Evolutionary conservation across 1,140 invertebrate genomes (phyloP), one percentile per base, ranked within the genome.

Genomic region (Cataglyphis hispanica): DNA sequence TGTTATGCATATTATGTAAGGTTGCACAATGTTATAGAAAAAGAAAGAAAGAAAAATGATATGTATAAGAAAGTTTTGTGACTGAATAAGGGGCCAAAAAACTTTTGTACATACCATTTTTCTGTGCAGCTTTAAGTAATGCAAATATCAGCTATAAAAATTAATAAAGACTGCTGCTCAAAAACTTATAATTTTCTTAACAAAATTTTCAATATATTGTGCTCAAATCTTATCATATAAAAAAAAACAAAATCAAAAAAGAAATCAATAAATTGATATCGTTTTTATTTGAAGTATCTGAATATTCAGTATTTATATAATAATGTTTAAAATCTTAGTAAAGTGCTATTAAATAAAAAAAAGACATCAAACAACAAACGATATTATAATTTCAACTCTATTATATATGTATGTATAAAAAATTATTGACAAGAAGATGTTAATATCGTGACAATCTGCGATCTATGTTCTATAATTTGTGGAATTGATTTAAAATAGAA

Each of bases 391-490:
- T n/a, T n/a, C n/a, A 2, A 61, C 25, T 25, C 11, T 61, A 63
- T 31, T 61, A n/a, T n/a, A n/a, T n/a, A n/a, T n/a, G n/a, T n/a
- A n/a, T n/a, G n/a, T n/a, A n/a, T n/a, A 13, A 31, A 13, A 5
- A 27, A 61, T 61, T 63, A 46, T 60, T 61, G 6, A 64, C 2
- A 60, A 16, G 13, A 4, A 75, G 63, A 50, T 22, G 6, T 63
- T 11, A 63, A 11, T 40, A 43, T 63, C 6, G 22, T 27, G 74
- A 63, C 74, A 77, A 64, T 77, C 11, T 63, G 10, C 16, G 19
- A 43, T 34, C 43, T 31, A 46, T 1, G 16, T 64, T 64, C 19
- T 11, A 77, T 63, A 13, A 2, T 27, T 7, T 40, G n/a, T 37
- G 2, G 2, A 43, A 27, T 31, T 46, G 1, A 76, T 63, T 13